Evolutionary conservation across 1,140 invertebrate species (phyloP), one percentile per base, ranked within the genome.

Genomic region (Alviniconcha marisindica): DNA sequence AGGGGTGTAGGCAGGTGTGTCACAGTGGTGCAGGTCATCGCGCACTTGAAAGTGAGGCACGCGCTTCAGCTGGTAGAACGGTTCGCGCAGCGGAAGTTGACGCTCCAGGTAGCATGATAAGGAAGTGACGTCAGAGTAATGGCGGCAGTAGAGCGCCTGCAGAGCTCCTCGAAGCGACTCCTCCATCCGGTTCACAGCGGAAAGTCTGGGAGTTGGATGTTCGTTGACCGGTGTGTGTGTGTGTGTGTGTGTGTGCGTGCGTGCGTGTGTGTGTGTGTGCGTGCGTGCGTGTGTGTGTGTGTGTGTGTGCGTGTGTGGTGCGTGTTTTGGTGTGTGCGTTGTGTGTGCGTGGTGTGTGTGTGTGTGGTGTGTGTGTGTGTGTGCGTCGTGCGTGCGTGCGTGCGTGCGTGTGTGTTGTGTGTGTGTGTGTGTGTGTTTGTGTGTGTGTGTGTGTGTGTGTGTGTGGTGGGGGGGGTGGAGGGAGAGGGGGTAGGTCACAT

Each of bases 11-110:
- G 86, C 82, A 1, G 86, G 86, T 5, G 77, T 66, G 36, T 82
- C 66, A 15, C 77, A 48, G 18, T 54, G 84, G 44, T 87, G 86
- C 44, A 87, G 77, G 48, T 87, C 86, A 44, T 83, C 77, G 1
- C 86, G 82, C 12, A 84, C 82, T 40, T 84, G 80, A 42, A 87
- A 87, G 36, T 85, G 82, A 2, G 86, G 86, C n/a, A 87, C 86
- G 51, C 86, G 73, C 77, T 84, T 87, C 2, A 87, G 77, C 42
- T 78, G 74, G 73, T 84, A 87, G 63, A 85, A 87, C 15, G 82
- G 77, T 42, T 87, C 84, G 31, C 84, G 54, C 36, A 87, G 77
- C 24, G 86, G 84, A 28, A 87, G 81, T 14, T 83, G 77, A 51
- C 84, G 78, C 73, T 87, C 86, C 77, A 87, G 71, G 38, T 83